phyloP scores from a whole-genome alignment of 2,797 vertebrate species.

The Enteromius argenteus region DNA sequence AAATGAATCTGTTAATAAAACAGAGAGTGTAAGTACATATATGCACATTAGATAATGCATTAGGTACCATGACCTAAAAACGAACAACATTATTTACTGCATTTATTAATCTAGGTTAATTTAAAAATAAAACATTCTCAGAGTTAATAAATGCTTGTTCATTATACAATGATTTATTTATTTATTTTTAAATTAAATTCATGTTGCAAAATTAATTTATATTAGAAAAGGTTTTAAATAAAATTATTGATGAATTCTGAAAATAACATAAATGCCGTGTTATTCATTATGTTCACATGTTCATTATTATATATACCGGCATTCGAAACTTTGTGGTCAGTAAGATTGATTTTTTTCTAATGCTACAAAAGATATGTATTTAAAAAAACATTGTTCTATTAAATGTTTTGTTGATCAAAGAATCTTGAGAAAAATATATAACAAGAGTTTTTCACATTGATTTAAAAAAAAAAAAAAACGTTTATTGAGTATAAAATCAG shows the following conservation, averaged over 20 bases:
- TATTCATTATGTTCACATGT: background rate
- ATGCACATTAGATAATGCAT: slow-evolving; percentile 19
- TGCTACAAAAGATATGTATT: background rate
- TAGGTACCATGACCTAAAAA: slow-evolving; percentile 32
- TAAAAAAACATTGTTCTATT: background rate
- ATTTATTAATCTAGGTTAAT: background rate
- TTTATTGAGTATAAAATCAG: background rate
- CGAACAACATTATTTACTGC: background rate
- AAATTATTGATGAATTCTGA: background rate
- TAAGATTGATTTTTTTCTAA: background rate
- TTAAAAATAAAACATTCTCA: background rate
- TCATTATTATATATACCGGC: background rate
- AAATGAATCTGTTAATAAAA: slow-evolving; percentile 2
- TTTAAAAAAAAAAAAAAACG: background rate
- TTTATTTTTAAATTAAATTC: background rate
- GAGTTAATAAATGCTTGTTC: background rate
- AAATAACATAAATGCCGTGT: background rate
- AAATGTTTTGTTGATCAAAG: background rate
- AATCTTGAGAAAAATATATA: slow-evolving; percentile 1
- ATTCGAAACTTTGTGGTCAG: background rate
- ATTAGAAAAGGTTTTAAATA: background rate
- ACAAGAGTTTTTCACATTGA: background rate
- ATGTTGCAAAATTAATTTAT: background rate
- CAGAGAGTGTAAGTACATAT: slow-evolving; percentile 27
- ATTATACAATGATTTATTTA: background rate